Percentiles rank a stretch among this genome's conserved stretches.
Conservation (phyloP, 2,113 vertebrate species). For the Melanerpes aurifrons region DNA sequence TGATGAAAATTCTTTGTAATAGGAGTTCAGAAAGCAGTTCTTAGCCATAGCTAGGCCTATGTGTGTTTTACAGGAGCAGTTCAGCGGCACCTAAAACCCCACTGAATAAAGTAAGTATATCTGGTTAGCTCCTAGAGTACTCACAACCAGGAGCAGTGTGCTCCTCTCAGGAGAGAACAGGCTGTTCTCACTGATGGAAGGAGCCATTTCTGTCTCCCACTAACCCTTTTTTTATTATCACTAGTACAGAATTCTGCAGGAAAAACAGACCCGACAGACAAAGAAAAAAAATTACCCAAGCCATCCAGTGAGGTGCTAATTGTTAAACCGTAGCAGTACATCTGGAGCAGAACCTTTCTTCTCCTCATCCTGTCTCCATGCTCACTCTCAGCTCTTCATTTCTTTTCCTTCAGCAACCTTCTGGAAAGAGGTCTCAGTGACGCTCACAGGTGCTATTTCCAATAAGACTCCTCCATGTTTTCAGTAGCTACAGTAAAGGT, state of each 20-base stretch:
- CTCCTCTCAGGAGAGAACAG: conserved; percentile 1
- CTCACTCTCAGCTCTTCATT: background rate
- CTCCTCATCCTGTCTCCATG: background rate
- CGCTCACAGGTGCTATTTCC: conserved; percentile 19
- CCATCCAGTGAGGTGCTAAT: background rate
- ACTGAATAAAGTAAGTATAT: background rate
- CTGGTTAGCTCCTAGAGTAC: background rate
- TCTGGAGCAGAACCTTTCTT: background rate
- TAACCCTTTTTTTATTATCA: background rate
- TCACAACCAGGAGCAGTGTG: background rate
- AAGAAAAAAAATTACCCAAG: background rate
- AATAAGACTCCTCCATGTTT: background rate
- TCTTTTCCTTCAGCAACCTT: background rate
- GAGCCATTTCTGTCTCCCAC: background rate
- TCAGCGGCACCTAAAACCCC: background rate
- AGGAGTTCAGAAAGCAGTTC: background rate
- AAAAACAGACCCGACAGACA: background rate
- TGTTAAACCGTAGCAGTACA: background rate
- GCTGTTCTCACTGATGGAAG: background rate
- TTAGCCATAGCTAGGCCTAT: background rate
- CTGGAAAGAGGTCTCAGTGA: background rate
- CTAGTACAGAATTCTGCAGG: background rate
- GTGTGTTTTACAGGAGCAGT: background rate
- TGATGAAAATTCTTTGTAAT: background rate
- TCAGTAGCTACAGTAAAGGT: background rate